Evolutionary conservation across 92 coral and sea anemone genomes (phyloP).

Genomic region (Plumapathes pennacea): DNA sequence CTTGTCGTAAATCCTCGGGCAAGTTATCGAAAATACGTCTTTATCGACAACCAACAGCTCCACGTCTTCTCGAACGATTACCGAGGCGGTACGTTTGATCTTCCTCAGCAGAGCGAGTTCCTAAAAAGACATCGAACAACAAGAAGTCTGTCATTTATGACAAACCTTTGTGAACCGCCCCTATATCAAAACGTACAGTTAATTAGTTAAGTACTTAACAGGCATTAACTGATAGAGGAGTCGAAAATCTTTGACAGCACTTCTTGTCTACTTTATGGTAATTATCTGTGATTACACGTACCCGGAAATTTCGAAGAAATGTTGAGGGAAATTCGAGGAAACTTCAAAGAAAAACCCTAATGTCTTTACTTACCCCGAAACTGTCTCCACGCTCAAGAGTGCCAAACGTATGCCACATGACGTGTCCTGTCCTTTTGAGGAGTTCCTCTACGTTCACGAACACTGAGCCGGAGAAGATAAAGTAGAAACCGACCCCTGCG

Average conservation of each 20-base stretch:
- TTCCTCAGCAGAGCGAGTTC: slow-evolving; percentile 86
- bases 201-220: no score
- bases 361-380: slow-evolving; percentile 73
- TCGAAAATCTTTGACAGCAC: no score
- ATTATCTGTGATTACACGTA: neutral
- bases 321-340: no score
- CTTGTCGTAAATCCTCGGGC: slow-evolving; percentile 89
- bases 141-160: neutral
- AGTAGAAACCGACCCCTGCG: slow-evolving; percentile 78
- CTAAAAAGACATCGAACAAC: slow-evolving; percentile 22
- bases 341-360: no score
- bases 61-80: slow-evolving; percentile 87
- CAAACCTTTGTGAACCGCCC: no score
- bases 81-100: slow-evolving; percentile 94
- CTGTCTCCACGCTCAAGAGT: slow-evolving; percentile 88
- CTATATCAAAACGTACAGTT: no score
- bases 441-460: slow-evolving; percentile 94
- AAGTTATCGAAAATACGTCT: slow-evolving; percentile 81
- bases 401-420: slow-evolving; percentile 82
- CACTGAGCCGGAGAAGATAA: slow-evolving; percentile 92
- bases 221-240: no score
- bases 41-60: slow-evolving; percentile 90
- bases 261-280: neutral
- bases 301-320: neutral
- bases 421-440: slow-evolving; percentile 74